Percentiles rank a stretch among this genome's conserved stretches.
Evolutionary conservation across 2,113 vertebrate species (phyloP).

Genomic region (Baryphthengus martii): DNA sequence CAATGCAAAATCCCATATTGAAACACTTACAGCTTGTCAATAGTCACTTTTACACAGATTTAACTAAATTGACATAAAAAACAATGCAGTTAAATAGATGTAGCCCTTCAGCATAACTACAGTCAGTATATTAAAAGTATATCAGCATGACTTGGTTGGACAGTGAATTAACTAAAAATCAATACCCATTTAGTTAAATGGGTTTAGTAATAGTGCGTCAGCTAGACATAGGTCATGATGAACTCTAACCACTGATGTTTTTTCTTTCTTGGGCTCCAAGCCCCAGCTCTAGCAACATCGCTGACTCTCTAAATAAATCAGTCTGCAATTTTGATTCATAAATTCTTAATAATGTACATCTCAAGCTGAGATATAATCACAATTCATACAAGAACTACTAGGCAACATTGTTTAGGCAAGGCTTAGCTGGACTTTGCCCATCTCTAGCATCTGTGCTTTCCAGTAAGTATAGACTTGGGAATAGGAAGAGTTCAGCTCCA

Average conservation of each 20-base stretch:
- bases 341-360: neutral
- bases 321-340: neutral
- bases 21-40: neutral
- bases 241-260: neutral
- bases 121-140: neutral
- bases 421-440: neutral
- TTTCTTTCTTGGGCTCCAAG: neutral
- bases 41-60: neutral
- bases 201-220: neutral
- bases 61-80: neutral
- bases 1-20: neutral
- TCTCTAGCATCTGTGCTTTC: neutral
- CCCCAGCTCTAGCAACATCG: neutral
- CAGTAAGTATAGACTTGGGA: neutral
- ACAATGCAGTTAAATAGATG: neutral
- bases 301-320: neutral
- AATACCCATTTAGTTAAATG: constrained; percentile 30
- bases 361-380: neutral
- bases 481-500: neutral
- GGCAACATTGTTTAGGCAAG: neutral
- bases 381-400: neutral
- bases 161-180: constrained; percentile 35
- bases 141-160: neutral
- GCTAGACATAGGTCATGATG: neutral
- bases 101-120: neutral